phyloP scores from a whole-genome alignment of 2,888 invertebrate genomes.

The Meliscaeva auricollis region DNA sequence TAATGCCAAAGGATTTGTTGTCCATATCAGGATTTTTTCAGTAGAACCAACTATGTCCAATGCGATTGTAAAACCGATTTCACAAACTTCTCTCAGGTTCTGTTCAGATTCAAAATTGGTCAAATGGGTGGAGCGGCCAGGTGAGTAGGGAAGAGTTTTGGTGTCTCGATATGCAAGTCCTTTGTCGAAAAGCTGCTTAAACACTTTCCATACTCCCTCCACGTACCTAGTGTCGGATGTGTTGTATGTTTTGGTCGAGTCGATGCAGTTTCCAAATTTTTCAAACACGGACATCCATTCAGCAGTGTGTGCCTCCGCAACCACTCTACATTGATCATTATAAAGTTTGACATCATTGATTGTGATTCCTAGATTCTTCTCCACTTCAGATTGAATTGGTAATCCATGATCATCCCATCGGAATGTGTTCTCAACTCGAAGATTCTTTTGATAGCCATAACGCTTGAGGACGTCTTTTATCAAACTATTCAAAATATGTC shows the following conservation, averaged over 20 bases:
- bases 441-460: constrained; percentile 95
- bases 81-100: constrained; percentile 97
- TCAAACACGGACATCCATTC: constrained; percentile 94
- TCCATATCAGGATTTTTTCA: constrained; percentile 87
- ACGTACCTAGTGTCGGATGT: constrained; percentile 98
- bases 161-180: constrained; percentile 97
- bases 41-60: constrained; percentile 89
- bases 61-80: constrained; percentile 94
- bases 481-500: constrained; percentile 97
- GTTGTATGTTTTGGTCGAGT: constrained; percentile 98
- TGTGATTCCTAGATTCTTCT: constrained; percentile 93
- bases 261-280: constrained; percentile 98
- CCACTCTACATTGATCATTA: constrained; percentile 96
- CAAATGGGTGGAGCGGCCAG: constrained; percentile 96
- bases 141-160: constrained; percentile 98
- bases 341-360: constrained; percentile 96
- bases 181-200: constrained; percentile 95
- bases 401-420: constrained; percentile 99
- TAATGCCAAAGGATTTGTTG: constrained; percentile 98
- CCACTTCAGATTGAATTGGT: constrained; percentile 96
- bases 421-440: constrained; percentile 93
- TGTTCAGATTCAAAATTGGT: constrained; percentile 99
- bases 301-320: constrained; percentile 95
- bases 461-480: constrained; percentile 98
- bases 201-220: constrained; percentile 99